phyloP scores from a whole-genome alignment of 92 coral and sea anemone genomes.

The Desmophyllum pertusum region DNA sequence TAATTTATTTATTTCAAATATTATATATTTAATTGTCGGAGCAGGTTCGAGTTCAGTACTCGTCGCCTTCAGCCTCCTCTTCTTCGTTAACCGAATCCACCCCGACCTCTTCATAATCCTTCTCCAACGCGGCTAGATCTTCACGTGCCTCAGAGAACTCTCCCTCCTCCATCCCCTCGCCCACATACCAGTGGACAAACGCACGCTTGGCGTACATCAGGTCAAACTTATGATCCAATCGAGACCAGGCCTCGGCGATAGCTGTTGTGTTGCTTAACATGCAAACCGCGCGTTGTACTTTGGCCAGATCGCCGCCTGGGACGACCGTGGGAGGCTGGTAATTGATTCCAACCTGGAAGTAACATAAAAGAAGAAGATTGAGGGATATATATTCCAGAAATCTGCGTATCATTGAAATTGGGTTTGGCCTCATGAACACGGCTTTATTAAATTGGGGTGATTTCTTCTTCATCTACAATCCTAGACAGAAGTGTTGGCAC shows the following conservation, averaged over 20 bases:
- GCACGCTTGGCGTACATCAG: slow-evolving; percentile 70
- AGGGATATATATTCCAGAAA: too few relatives aligned
- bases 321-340: slow-evolving; percentile 76
- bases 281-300: slow-evolving; percentile 75
- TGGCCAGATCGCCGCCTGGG: slow-evolving; percentile 78
- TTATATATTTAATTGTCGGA: background rate
- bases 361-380: slow-evolving; percentile 34
- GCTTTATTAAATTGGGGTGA: too few relatives aligned
- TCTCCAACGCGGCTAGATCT: slow-evolving; percentile 78
- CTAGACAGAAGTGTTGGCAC: too few relatives aligned
- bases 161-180: slow-evolving; percentile 87
- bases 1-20: background rate
- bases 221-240: slow-evolving; percentile 72
- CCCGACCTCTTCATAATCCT: slow-evolving; percentile 81
- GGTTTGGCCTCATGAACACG: too few relatives aligned
- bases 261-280: slow-evolving; percentile 81
- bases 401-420: too few relatives aligned
- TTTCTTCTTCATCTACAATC: too few relatives aligned
- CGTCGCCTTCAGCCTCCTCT: slow-evolving; percentile 52
- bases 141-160: slow-evolving; percentile 84
- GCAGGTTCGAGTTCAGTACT: slow-evolving; percentile 22
- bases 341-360: slow-evolving; percentile 72
- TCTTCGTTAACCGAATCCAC: slow-evolving; percentile 61
- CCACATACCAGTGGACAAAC: slow-evolving; percentile 80
- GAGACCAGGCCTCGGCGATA: slow-evolving; percentile 78